Evolutionary conservation across 2,888 invertebrate genomes (phyloP), one percentile per base, ranked within the genome.

Genomic region (Quadroppia sp.): DNA sequence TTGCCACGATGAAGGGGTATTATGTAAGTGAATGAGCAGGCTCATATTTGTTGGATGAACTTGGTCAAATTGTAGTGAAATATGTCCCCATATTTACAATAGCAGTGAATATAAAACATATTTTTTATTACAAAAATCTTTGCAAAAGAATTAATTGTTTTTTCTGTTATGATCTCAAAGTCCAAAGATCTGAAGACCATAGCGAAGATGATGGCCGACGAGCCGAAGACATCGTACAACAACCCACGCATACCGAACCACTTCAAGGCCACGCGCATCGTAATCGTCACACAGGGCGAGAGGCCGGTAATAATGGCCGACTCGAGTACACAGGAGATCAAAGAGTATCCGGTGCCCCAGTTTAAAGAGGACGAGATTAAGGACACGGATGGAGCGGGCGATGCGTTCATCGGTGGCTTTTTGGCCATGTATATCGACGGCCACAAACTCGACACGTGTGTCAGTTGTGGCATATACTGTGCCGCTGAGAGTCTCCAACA

Each of bases 361-460:
- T 81, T 95, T 40, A 89, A 91, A 30, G 86, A 53, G 1, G 42
- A 45, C 1, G 53, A 91, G 81, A 89, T 99, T 71, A 89, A 96
- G 0, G 99, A 99, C 82, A 97, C 98, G 0, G 99, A 98, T 83
- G 98, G 98, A 9, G 99, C 99, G 71, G 99, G 99, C 0, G 99
- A 99, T 85, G 97, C 97, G 0, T 99, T 99, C 84, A 90, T 92
- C 56, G 99, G 99, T 77, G 99, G 98, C 3, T 99, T 97, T 82
- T 83, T 99, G 71, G 87, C 94, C 9, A 95, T 96, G 83, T 87
- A 89, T 80, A 87, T 94, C 71, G 86, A 88, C 80, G 87, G 86
- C 0, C 87, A 89, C 79, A 81, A 88, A 1, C 83, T 91, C 56
- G 89, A 88, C 32, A 87, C 87, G 0, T 93, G 94, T 81, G 88